Base-by-base conservation (phyloP, 1,140 invertebrate species). In the Pomacea maculata region DNA sequence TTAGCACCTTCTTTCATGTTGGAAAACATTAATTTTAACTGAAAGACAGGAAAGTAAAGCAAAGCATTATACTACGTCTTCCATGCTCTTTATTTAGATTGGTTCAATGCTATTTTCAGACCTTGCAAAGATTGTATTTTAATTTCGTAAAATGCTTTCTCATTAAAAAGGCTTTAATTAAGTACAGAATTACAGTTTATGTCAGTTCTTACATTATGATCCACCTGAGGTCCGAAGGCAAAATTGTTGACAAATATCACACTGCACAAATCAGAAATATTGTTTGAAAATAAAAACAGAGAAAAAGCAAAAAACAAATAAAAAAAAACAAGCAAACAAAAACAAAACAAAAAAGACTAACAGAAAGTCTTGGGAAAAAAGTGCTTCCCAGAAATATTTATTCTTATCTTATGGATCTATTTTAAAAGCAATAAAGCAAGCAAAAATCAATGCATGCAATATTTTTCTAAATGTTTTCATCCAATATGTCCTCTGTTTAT, bases 191-290 rank as follows among this genome's bases (percentile, higher is more conserved):
- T 61, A 25, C 75, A 55, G 29, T 29, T 25, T 65, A 67, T 14
- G 64, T 5, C 52, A 55, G 5, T 25, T 78, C 87, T 82, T 86
- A 92, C 91, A 90, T 92, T 90, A 92, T 99, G 97, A 93, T 99
- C 98, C 21, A 99, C 97, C 80, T 95, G 95, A 61, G 98, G 97
- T 25, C 98, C 98, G 91, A 99, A 99, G 65, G 98, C 97, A 93
- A 98, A 99, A 93, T 99, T 99, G 92, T 99, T 99, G 9, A 99
- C 97, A 93, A 99, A 99, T 71, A 99, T 97, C 87, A 99, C 96
- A 64, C 92, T 93, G 83, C 75, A 89, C 90, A 82, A 68, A 82
- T 73, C 80, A 54, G 57, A 77, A 61, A 25, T 12, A 12, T 34
- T 21, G 61, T n/a, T 17, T 77, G 12, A 81, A 14, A 8, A 70